Evolutionary conservation across 2,113 vertebrate species (phyloP).

Genomic region (Hoplias malabaricus): DNA sequence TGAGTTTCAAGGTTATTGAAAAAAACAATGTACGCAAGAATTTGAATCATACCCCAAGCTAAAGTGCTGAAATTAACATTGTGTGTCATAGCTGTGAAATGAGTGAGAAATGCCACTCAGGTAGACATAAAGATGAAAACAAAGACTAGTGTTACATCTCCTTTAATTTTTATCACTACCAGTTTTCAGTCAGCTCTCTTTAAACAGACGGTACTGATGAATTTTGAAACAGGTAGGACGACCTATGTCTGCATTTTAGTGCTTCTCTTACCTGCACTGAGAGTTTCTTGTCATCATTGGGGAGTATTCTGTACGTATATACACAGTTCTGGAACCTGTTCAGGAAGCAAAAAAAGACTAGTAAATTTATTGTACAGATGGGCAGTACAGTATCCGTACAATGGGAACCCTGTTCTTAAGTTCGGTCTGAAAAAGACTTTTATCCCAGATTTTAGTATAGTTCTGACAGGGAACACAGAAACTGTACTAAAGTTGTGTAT

Average conservation of each 20-base stretch:
- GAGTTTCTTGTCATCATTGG: slow-evolving; percentile 88
- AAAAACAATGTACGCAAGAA: background rate
- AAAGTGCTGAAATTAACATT: background rate
- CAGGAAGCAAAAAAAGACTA: background rate
- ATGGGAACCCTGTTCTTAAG: background rate
- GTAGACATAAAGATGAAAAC: background rate
- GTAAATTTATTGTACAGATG: too few species aligned
- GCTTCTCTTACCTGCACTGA: slow-evolving; percentile 87
- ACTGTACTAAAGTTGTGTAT: background rate
- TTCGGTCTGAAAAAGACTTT: background rate
- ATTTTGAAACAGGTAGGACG: background rate
- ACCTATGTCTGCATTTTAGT: background rate
- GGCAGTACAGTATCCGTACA: background rate
- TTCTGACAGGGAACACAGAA: background rate
- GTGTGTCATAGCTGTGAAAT: background rate
- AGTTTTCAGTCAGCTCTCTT: background rate
- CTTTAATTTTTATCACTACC: background rate
- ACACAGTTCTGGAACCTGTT: slow-evolving; percentile 90
- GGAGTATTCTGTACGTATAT: slow-evolving; percentile 95
- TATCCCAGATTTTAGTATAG: too few species aligned
- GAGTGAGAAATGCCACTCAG: background rate
- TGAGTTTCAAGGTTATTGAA: background rate
- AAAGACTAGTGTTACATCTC: background rate
- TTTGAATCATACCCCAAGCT: background rate
- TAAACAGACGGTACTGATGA: background rate